Conservation (phyloP, 2,888 invertebrate genomes). For the Sminthurides aquaticus region DNA sequence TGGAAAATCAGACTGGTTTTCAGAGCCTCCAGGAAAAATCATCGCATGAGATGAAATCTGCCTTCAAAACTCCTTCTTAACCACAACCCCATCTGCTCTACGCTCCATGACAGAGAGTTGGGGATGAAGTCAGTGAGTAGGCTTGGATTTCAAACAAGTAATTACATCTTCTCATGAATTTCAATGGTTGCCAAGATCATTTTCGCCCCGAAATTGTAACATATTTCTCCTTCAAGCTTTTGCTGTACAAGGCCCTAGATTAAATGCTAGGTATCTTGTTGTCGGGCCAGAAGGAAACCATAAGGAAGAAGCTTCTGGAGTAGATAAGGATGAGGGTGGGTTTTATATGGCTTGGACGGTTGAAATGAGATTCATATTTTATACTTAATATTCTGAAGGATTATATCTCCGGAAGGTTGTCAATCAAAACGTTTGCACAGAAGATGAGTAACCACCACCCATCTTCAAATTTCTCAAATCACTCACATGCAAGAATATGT, state of each 20-base stretch:
- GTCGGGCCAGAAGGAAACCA: too few species aligned
- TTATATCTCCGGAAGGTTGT: too few species aligned
- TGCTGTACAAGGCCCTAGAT: too few species aligned
- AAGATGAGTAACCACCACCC: too few species aligned
- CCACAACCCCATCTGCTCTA: slow-evolving; percentile 19
- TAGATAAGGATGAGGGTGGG: too few species aligned
- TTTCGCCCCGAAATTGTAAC: not conserved
- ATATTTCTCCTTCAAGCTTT: not conserved
- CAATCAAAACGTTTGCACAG: too few species aligned
- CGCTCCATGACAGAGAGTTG: not conserved
- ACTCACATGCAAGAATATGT: too few species aligned
- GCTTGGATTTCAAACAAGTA: not conserved
- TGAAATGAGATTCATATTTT: too few species aligned
- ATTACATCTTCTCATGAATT: not conserved
- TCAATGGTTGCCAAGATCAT: not conserved
- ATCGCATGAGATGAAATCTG: slow-evolving; percentile 21
- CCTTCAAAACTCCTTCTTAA: not conserved
- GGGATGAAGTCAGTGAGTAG: not conserved
- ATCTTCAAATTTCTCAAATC: too few species aligned
- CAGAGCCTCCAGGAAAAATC: slow-evolving; percentile 34
- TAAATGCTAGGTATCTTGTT: not conserved
- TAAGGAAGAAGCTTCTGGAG: too few species aligned
- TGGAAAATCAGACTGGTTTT: slow-evolving; percentile 32
- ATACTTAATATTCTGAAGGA: too few species aligned
- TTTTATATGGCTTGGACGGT: too few species aligned